phyloP scores from a whole-genome alignment of 2,113 vertebrate genomes.

The Lethenteron reissneri region DNA sequence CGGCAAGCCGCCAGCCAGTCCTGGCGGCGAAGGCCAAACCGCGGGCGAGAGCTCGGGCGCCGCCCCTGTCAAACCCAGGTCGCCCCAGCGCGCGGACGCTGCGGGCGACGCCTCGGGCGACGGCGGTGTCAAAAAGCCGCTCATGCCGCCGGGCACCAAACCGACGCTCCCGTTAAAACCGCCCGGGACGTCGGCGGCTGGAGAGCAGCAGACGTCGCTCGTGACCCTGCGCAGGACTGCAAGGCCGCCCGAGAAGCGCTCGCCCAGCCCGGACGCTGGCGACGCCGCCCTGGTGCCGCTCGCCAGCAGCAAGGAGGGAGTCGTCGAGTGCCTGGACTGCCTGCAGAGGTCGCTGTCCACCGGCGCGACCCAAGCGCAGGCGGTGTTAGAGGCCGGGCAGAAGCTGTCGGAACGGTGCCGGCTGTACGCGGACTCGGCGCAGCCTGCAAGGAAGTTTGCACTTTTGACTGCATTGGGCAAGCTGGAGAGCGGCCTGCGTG shows the following conservation, averaged over 20 bases:
- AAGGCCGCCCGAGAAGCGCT: conserved; percentile 46
- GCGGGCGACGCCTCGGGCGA: no score
- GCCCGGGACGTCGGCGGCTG: background rate
- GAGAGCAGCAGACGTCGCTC: conserved; percentile 24
- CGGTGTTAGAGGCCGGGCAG: conserved; percentile 77
- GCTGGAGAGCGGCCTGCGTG: conserved; percentile 62
- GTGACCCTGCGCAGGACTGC: conserved; percentile 76
- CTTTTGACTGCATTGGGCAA: conserved; percentile 96
- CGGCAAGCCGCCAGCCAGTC: conserved; percentile 34
- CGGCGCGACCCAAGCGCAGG: conserved; percentile 55
- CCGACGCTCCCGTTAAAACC: conserved; percentile 12
- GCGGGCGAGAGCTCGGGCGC: conserved; percentile 16
- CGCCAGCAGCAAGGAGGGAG: conserved; percentile 43
- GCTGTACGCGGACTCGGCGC: conserved; percentile 88
- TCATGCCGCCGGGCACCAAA: conserved; percentile 14
- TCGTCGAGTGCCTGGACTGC: no score
- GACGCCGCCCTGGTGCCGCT: conserved; percentile 56
- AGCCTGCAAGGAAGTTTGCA: conserved; percentile 96
- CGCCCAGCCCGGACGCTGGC: conserved; percentile 55
- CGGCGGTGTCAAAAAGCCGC: conserved; percentile 4
- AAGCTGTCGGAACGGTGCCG: conserved; percentile 79
- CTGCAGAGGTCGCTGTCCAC: conserved; percentile 35
- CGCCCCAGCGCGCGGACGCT: no score
- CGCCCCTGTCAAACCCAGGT: background rate
- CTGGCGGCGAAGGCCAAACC: conserved; percentile 31